Percentiles rank a stretch among this genome's conserved stretches.
Conservation (phyloP, 2,888 invertebrate species). For the Amiota communis region DNA sequence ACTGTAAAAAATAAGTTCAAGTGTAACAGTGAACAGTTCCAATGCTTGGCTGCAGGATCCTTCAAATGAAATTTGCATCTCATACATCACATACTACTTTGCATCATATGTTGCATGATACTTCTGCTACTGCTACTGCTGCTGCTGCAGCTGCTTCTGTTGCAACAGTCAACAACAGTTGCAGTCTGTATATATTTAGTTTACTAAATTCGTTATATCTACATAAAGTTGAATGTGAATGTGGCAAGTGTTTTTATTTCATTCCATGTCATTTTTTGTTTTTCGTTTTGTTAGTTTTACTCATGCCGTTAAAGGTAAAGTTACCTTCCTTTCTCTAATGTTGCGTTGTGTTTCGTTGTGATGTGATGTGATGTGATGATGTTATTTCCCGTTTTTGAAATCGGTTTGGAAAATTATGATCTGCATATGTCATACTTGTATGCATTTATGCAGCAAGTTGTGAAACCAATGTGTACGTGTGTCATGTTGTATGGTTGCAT, state of each 20-base stretch:
- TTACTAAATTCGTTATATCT: background rate
- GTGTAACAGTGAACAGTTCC: background rate
- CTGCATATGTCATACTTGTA: conserved; percentile 4
- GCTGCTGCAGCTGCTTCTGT: background rate
- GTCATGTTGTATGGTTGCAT: no score
- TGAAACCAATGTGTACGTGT: background rate
- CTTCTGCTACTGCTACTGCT: background rate
- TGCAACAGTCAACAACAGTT: background rate
- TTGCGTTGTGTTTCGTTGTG: background rate
- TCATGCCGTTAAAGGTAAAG: conserved; percentile 1
- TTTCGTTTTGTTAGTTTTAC: background rate
- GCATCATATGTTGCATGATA: background rate
- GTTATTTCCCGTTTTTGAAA: background rate
- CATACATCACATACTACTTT: background rate
- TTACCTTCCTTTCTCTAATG: background rate
- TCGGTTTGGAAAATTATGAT: conserved; percentile 21
- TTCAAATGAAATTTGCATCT: conserved; percentile 21
- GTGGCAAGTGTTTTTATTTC: background rate
- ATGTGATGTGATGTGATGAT: background rate
- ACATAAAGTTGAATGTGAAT: background rate
- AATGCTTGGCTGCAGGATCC: background rate
- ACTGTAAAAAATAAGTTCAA: background rate
- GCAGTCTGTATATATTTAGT: background rate
- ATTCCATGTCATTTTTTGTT: background rate
- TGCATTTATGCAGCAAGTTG: conserved; percentile 15